Evolutionary conservation across 2,113 vertebrate genomes (phyloP), one percentile per base, ranked within the genome.

Genomic region (Chionomys nivalis): DNA sequence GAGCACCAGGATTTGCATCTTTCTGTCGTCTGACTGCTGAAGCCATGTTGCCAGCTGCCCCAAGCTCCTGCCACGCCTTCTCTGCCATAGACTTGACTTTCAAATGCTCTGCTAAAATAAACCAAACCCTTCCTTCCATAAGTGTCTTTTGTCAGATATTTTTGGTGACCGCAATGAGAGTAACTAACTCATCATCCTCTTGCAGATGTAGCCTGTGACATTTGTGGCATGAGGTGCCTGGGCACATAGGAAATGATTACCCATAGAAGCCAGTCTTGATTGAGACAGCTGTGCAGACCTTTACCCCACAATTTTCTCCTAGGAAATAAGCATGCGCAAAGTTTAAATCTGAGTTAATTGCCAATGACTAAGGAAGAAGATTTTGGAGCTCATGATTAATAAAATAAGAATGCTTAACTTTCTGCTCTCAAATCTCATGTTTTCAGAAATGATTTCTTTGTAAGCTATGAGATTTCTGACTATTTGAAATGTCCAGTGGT

Each of bases 381-480:
- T 63, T 92, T 87, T 8, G 52, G 83, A 83, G 63, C 33, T 87
- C 31, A 70, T 36, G 68, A 33, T 82, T 89, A 91, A 77, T 76
- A 86, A 47, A 44, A n/a, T 12, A 87, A 65, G 65, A 36, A 12
- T 55, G 36, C 12, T 94, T 96, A 82, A 77, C 21, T 17, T 65
- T 81, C 61, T 93, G 16, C 65, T 93, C 24, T 28, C 61, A 73
- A 85, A 58, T 16, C 55, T 87, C 72, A 39, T 24, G 17, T 89
- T 87, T 68, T 89, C 24, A 89, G n/a, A 85, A 81, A 44, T 28
- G 63, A 75, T 96, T 91, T 87, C 58, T 75, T 92, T 79, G n/a
- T 72, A 82, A 93, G 61, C 5, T 7, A 58, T 6, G 21, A 87
- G 21, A 49, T 33, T 47, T 82, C 47, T 13, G 23, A 90, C 91